These are phyloP conservation scores for Horisme vitalbata DNA, from an alignment of 2,888 invertebrate genomes.

Conservation along the genomic window DNA sequence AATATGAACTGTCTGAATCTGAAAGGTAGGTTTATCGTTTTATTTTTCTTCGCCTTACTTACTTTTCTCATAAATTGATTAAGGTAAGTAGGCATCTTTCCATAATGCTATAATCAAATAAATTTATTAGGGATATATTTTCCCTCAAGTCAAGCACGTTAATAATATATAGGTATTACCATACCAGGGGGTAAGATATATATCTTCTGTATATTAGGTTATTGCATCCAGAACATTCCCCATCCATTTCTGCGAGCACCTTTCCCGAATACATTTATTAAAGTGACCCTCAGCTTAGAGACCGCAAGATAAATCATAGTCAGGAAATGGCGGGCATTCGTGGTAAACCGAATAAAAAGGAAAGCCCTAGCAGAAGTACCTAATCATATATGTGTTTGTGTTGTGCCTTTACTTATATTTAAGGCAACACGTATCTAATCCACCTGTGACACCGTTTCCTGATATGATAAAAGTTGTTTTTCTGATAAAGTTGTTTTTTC, in stretches of 20 bases:
- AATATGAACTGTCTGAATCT: slow-evolving; percentile 15
- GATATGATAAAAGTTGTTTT: slow-evolving; percentile 14
- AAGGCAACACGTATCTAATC: slow-evolving; percentile 13
- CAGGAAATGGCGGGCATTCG: slow-evolving; percentile 70
- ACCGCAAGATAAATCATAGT: slow-evolving; percentile 79
- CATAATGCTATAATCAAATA: slow-evolving; percentile 12
- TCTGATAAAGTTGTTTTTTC: too few species aligned
- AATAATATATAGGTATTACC: slow-evolving; percentile 33
- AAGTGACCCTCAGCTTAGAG: slow-evolving; percentile 77
- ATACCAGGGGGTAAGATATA: slow-evolving; percentile 41
- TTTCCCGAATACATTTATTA: slow-evolving; percentile 80
- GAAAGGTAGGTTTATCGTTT: slow-evolving; percentile 18
- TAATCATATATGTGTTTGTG: slow-evolving; percentile 37
- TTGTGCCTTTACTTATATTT: slow-evolving; percentile 3
- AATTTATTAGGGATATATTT: slow-evolving; percentile 29
- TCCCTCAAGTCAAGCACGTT: slow-evolving; percentile 26
- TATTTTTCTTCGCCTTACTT: slow-evolving; percentile 17
- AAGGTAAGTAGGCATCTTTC: slow-evolving; percentile 11
- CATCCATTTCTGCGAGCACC: slow-evolving; percentile 70
- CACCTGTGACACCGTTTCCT: slow-evolving; percentile 25
- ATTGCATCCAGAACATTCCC: slow-evolving; percentile 68
- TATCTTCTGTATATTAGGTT: slow-evolving; percentile 64
- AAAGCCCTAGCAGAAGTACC: slow-evolving; percentile 50
- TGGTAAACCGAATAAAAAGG: slow-evolving; percentile 68
- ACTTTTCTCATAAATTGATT: slow-evolving; percentile 20